These are phyloP conservation scores for Erythrolamprus reginae DNA, from an alignment of 2,113 vertebrate genomes.

Conservation along the genomic window DNA sequence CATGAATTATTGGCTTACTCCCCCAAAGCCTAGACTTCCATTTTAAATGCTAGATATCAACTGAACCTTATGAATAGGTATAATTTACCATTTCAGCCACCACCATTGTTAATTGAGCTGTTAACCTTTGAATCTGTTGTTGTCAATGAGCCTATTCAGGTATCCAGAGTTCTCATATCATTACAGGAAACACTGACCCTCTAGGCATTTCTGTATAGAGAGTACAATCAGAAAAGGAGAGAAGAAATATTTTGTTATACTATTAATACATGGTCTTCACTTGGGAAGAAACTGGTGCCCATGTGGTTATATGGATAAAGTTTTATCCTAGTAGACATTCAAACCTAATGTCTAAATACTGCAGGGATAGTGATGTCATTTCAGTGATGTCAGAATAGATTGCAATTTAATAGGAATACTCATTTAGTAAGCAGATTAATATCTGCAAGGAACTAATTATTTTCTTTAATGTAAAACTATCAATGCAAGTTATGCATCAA, in stretches of 20 bases:
- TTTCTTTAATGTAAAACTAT: neutral
- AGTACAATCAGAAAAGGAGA: neutral
- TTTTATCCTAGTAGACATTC: neutral
- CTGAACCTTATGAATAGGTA: neutral
- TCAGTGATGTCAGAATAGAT: neutral
- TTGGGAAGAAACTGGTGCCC: neutral
- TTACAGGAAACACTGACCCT: neutral
- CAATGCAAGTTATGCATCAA: neutral
- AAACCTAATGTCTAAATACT: neutral
- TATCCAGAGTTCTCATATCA: neutral
- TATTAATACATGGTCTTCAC: neutral
- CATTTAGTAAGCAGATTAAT: neutral
- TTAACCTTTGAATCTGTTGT: neutral
- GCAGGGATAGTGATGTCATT: neutral
- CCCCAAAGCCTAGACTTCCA: neutral
- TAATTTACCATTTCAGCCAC: neutral
- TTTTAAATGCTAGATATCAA: neutral
- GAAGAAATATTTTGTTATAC: neutral
- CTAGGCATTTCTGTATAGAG: neutral
- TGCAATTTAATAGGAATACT: neutral
- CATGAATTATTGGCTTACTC: neutral
- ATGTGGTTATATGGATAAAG: neutral
- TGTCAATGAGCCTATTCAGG: neutral
- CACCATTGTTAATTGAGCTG: neutral
- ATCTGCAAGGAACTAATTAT: neutral